These are phyloP conservation scores for Pollenia amentaria DNA, from an alignment of 2,888 invertebrate genomes.

Conservation along the genomic window DNA sequence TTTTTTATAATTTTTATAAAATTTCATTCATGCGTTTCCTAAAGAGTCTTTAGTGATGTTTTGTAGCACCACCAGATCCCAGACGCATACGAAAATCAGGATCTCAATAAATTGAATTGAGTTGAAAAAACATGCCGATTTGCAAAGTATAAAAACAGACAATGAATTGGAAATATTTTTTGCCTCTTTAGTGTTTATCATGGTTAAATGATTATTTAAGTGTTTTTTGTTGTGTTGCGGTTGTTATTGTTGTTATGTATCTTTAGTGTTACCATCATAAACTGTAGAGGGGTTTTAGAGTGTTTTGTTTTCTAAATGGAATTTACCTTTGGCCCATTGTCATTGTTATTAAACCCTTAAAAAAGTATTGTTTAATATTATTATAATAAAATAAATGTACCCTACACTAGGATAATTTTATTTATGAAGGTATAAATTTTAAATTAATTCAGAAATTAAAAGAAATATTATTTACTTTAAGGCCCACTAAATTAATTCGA, in stretches of 20 bases:
- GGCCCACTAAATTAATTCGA: neutral
- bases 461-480: neutral
- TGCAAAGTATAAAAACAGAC: constrained; percentile 45
- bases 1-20: neutral
- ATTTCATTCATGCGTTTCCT: constrained; percentile 47
- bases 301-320: constrained; percentile 26
- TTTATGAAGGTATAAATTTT: neutral
- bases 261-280: constrained; percentile 17
- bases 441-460: neutral
- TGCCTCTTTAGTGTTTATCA: constrained; percentile 78
- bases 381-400: neutral
- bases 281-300: neutral
- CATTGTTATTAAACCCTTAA: constrained; percentile 44
- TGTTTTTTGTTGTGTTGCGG: constrained; percentile 73
- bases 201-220: constrained; percentile 83
- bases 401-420: neutral
- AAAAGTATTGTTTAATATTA: constrained; percentile 30
- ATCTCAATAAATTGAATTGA: constrained; percentile 6
- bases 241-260: constrained; percentile 8
- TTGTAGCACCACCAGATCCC: constrained; percentile 46
- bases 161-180: constrained; percentile 60
- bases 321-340: constrained; percentile 51
- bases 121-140: constrained; percentile 55
- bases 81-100: constrained; percentile 10
- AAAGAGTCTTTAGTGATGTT: constrained; percentile 29